Percentiles rank a stretch among this genome's conserved stretches.
These are phyloP conservation scores for Parnassius apollo DNA, from an alignment of 2,888 invertebrate species.

Conservation along the genomic window DNA sequence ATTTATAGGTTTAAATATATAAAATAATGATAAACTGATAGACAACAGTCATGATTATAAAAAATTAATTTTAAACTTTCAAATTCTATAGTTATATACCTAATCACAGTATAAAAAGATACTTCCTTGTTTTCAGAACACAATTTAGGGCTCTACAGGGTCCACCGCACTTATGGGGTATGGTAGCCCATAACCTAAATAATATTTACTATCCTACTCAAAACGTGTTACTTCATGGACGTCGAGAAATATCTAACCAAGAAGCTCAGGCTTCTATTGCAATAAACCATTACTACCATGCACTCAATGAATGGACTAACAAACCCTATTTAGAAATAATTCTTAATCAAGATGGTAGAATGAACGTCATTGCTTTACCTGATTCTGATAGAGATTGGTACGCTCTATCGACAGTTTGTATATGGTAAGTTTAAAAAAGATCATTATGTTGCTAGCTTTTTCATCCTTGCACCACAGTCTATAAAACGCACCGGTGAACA, in stretches of 20 bases:
- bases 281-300: slow-evolving; percentile 50
- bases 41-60: too few relatives aligned
- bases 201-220: slow-evolving; percentile 48
- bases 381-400: slow-evolving; percentile 61
- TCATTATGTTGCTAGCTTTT: too few relatives aligned
- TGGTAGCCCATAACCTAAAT: slow-evolving; percentile 61
- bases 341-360: slow-evolving; percentile 49
- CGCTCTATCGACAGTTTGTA: slow-evolving; percentile 59
- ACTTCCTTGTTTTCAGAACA: slow-evolving; percentile 38
- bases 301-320: slow-evolving; percentile 58
- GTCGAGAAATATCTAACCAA: slow-evolving; percentile 46
- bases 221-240: slow-evolving; percentile 50
- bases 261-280: slow-evolving; percentile 53
- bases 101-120: too few relatives aligned
- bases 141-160: slow-evolving; percentile 51
- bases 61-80: too few relatives aligned
- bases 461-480: too few relatives aligned
- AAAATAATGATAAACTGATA: too few relatives aligned
- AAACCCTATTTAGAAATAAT: slow-evolving; percentile 54
- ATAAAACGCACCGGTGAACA: too few relatives aligned
- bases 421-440: slow-evolving; percentile 56
- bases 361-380: slow-evolving; percentile 61
- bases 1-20: too few relatives aligned
- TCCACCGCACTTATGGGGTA: slow-evolving; percentile 58
- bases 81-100: too few relatives aligned